phyloP scores from a whole-genome alignment of 2,113 vertebrate species.

The Eudyptes chrysolophus region DNA sequence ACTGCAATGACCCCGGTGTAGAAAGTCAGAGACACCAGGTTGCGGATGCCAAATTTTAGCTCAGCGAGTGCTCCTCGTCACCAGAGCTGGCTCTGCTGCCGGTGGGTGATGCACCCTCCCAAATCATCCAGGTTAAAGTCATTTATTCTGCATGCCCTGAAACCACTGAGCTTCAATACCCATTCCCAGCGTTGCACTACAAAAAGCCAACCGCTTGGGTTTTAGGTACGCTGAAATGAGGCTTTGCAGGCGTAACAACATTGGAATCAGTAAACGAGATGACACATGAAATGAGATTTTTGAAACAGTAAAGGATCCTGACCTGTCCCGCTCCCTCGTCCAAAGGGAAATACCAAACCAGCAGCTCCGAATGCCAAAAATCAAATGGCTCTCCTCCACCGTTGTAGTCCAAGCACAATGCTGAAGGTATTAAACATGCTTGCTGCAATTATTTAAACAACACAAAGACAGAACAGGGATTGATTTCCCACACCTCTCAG shows the following conservation, averaged over 20 bases:
- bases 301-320: not conserved
- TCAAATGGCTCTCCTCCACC: not conserved
- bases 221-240: not conserved
- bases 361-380: not conserved
- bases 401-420: too few relatives aligned
- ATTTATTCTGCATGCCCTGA: not conserved
- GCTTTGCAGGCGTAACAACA: not conserved
- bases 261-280: not conserved
- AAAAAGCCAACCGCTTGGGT: not conserved
- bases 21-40: not conserved
- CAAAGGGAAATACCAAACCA: fast-evolving
- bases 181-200: not conserved
- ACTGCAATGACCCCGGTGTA: too few relatives aligned
- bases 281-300: not conserved
- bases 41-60: not conserved
- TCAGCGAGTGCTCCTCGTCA: not conserved
- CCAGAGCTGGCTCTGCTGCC: not conserved
- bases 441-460: not conserved
- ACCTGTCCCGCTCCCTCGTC: fast-evolving
- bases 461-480: not conserved
- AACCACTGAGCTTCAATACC: not conserved
- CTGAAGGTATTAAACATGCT: not conserved
- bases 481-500: not conserved
- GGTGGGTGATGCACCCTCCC: too few relatives aligned
- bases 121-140: not conserved